Percentiles rank a stretch among this genome's conserved stretches.
These are phyloP conservation scores for Abrostola triplasia DNA, from an alignment of 2,888 invertebrate genomes.

Conservation along the genomic window DNA sequence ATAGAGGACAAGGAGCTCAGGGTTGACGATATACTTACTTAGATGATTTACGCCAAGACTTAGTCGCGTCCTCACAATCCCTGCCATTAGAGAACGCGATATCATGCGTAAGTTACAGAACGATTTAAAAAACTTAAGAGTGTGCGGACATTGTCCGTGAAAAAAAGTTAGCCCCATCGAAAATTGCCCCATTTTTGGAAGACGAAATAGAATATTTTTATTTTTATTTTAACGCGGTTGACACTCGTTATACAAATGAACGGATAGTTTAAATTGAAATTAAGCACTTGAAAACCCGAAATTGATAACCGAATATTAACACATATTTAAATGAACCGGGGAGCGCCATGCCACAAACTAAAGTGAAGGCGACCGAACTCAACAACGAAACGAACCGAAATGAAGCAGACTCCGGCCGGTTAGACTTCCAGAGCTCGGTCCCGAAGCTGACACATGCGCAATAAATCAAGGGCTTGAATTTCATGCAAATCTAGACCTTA, in stretches of 20 bases:
- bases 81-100: slow-evolving; percentile 8
- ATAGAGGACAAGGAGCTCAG: not conserved
- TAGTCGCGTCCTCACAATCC: slow-evolving; percentile 13
- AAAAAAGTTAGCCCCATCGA: slow-evolving; percentile 12
- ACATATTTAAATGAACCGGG: not conserved
- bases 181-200: not conserved
- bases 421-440: not conserved
- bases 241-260: not conserved
- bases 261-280: not conserved
- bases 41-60: not conserved
- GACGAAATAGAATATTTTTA: not conserved
- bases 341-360: not conserved
- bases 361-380: slow-evolving; percentile 19
- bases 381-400: slow-evolving; percentile 31
- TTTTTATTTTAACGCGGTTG: not conserved
- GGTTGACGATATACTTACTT: slow-evolving; percentile 26
- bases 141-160: slow-evolving; percentile 5
- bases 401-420: not conserved
- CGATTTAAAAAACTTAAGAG: slow-evolving; percentile 1
- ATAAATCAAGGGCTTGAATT: slow-evolving; percentile 1
- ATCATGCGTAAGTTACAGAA: slow-evolving; percentile 8
- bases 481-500: slow-evolving; percentile 30
- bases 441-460: slow-evolving; percentile 16
- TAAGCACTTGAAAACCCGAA: slow-evolving; percentile 3
- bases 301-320: slow-evolving; percentile 6